Percentiles rank a stretch among this genome's conserved stretches.
These are phyloP conservation scores for Montipora capricornis DNA, from an alignment of 64 coral and sea anemone species.

Conservation along the genomic window DNA sequence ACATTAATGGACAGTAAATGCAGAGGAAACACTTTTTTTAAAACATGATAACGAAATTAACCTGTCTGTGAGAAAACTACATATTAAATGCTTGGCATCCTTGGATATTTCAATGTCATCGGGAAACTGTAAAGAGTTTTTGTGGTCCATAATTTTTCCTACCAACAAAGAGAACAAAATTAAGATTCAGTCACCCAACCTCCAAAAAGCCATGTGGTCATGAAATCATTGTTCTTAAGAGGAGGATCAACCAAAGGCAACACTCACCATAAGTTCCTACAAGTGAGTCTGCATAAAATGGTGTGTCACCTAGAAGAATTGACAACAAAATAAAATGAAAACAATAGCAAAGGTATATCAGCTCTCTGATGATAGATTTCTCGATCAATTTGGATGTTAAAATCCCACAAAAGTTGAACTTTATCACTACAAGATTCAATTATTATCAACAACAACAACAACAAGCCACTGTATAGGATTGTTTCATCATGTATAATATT, in stretches of 20 bases:
- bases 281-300: slow-evolving; percentile 97
- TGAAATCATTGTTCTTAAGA: neutral
- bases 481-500: too few species aligned
- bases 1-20: too few species aligned
- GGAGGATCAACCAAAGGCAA: too few species aligned
- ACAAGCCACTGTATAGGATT: too few species aligned
- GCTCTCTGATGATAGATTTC: too few species aligned
- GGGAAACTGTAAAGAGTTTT: slow-evolving; percentile 96
- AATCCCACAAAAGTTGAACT: too few species aligned
- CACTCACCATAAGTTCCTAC: slow-evolving; percentile 94
- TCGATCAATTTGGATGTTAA: too few species aligned
- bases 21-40: too few species aligned
- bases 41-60: neutral
- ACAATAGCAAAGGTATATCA: neutral
- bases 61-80: slow-evolving; percentile 94
- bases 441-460: too few species aligned
- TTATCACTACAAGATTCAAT: too few species aligned
- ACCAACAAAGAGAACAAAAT: neutral
- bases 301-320: slow-evolving; percentile 84
- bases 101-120: slow-evolving; percentile 96
- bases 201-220: too few species aligned
- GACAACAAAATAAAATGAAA: neutral
- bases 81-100: slow-evolving; percentile 90
- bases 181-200: too few species aligned
- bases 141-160: slow-evolving; percentile 99